These are phyloP conservation scores for Anoplopoma fimbria DNA, from an alignment of 2,113 vertebrate genomes.

Conservation along the genomic window DNA sequence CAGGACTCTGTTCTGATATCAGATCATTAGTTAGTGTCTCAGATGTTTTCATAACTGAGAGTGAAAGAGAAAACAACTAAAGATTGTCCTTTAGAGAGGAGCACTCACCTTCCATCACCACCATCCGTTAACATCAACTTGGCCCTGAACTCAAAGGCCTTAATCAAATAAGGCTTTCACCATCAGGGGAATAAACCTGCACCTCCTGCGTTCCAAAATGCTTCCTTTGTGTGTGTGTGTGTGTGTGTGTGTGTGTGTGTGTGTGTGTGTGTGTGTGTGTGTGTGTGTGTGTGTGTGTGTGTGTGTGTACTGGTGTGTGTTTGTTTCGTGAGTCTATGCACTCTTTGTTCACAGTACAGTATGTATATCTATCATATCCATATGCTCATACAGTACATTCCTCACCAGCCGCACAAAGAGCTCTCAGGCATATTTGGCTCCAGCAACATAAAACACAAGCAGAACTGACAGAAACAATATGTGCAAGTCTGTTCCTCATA, in stretches of 20 bases:
- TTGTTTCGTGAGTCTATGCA: background rate
- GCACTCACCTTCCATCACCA: conserved; percentile 59
- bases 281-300: background rate
- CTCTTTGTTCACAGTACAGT: conserved; percentile 10
- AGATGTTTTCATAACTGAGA: background rate
- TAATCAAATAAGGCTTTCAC: conserved; percentile 74
- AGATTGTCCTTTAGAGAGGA: conserved; percentile 20
- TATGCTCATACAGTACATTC: conserved; percentile 43
- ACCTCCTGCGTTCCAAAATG: conserved; percentile 45
- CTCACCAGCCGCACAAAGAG: conserved; percentile 31
- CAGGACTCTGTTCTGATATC: background rate
- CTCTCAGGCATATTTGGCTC: conserved; percentile 28
- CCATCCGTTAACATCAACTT: conserved; percentile 55
- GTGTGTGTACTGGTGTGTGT: background rate
- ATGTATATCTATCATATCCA: conserved; percentile 26
- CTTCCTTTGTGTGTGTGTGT: conserved; percentile 4
- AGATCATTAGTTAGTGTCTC: background rate
- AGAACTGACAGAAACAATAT: conserved; percentile 46
- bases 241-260: background rate
- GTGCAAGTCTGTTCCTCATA: conserved; percentile 26
- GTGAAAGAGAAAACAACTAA: conserved; percentile 7
- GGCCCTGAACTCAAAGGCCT: conserved; percentile 51
- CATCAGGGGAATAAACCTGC: conserved; percentile 54
- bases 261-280: conserved; percentile 4
- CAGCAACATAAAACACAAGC: conserved; percentile 33